Conservation (phyloP, 2,888 invertebrate species). For the Hypena proboscidalis region DNA sequence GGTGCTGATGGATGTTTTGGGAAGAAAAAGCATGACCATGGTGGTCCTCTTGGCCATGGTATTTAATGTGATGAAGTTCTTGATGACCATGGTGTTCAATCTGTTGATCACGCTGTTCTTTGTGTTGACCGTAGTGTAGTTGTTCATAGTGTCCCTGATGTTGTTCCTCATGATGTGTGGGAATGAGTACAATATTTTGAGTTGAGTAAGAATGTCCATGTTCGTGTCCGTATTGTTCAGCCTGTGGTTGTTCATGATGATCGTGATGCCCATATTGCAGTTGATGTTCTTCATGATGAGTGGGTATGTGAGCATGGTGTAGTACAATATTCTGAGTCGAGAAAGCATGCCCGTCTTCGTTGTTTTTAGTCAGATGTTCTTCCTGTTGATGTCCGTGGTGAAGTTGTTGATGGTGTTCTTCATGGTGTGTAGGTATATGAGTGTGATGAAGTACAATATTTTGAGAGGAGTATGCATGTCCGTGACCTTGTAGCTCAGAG, state of each 20-base stretch:
- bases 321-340: too few species aligned
- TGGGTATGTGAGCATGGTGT: neutral
- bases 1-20: conserved; percentile 55
- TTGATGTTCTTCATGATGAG: neutral
- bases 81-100: conserved; percentile 30
- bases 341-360: neutral
- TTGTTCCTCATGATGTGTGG: conserved; percentile 23
- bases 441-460: too few species aligned
- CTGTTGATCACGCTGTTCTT: conserved; percentile 33
- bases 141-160: conserved; percentile 27
- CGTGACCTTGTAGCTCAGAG: too few species aligned
- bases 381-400: conserved; percentile 2
- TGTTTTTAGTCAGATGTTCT: neutral
- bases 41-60: conserved; percentile 35
- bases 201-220: too few species aligned
- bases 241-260: too few species aligned
- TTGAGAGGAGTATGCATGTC: too few species aligned
- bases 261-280: too few species aligned
- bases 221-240: too few species aligned
- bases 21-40: conserved; percentile 50
- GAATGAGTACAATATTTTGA: too few species aligned
- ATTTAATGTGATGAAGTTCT: conserved; percentile 33
- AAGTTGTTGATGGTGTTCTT: too few species aligned
- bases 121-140: conserved; percentile 11
- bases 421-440: too few species aligned